These are phyloP conservation scores for Nasonia giraulti DNA, from an alignment of 1,140 invertebrate species.

Conservation along the genomic window DNA sequence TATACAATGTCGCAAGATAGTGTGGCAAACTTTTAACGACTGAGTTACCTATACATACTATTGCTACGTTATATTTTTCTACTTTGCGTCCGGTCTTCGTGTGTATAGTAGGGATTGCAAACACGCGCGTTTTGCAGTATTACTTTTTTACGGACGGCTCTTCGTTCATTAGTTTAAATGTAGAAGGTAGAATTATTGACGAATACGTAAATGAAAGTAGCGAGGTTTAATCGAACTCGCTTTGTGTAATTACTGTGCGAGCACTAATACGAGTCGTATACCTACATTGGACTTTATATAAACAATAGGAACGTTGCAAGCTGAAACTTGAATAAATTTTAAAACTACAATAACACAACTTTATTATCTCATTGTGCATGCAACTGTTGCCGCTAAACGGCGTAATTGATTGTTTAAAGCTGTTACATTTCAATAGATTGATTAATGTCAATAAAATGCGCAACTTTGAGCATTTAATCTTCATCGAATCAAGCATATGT, in stretches of 20 bases:
- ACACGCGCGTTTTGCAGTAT: conserved; percentile 1
- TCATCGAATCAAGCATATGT: background rate
- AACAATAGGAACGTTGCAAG: background rate
- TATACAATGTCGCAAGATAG: background rate
- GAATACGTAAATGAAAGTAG: conserved; percentile 11
- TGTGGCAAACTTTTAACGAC: conserved; percentile 10
- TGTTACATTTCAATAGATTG: background rate
- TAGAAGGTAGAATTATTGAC: background rate
- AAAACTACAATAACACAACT: background rate
- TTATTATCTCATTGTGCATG: background rate
- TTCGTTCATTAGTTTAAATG: background rate
- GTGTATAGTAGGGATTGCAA: background rate
- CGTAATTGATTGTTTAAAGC: background rate
- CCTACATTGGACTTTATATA: background rate
- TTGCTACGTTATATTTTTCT: conserved; percentile 32
- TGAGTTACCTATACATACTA: conserved; percentile 17
- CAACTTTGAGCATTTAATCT: background rate
- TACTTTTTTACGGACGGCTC: background rate
- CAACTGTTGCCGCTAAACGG: background rate
- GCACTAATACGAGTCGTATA: background rate
- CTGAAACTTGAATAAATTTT: background rate
- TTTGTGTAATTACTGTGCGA: no score
- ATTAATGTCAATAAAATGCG: background rate
- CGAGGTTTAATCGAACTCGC: background rate
- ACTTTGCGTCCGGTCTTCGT: background rate